A percentile compares a stretch with the other conserved stretches of the same genome.
Evolutionary conservation across 2,888 invertebrate species (phyloP).

Genomic region (Rhingia campestris): DNA sequence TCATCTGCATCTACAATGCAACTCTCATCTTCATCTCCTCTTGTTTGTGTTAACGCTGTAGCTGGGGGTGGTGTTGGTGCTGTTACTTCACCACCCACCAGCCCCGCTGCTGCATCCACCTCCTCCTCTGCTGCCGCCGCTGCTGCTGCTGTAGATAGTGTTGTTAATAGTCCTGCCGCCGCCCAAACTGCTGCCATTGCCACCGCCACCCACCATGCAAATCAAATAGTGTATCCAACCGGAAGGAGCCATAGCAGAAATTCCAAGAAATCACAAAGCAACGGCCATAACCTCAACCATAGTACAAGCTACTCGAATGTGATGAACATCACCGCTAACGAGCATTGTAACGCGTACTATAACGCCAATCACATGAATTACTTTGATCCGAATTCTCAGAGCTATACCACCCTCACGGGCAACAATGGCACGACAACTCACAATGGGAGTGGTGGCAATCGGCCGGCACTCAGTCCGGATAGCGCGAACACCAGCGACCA

Average conservation of each 20-base stretch:
- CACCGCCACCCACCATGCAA: slow-evolving; percentile 49
- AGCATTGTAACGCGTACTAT: slow-evolving; percentile 63
- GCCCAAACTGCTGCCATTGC: slow-evolving; percentile 57
- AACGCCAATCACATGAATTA: slow-evolving; percentile 56
- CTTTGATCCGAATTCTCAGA: slow-evolving; percentile 54
- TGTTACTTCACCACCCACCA: slow-evolving; percentile 63
- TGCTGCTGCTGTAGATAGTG: slow-evolving; percentile 39
- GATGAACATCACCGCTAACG: slow-evolving; percentile 69
- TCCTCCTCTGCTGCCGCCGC: slow-evolving; percentile 25
- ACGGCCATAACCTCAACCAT: slow-evolving; percentile 57
- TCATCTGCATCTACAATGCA: slow-evolving; percentile 60
- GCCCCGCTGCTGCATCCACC: slow-evolving; percentile 65
- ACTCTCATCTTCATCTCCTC: slow-evolving; percentile 63
- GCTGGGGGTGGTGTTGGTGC: slow-evolving; percentile 58
- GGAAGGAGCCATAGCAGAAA: slow-evolving; percentile 34
- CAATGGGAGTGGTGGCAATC: slow-evolving; percentile 75
- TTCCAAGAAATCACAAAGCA: slow-evolving; percentile 43
- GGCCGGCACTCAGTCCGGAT: slow-evolving; percentile 75
- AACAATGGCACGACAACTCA: slow-evolving; percentile 42
- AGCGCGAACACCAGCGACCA: slow-evolving; percentile 75
- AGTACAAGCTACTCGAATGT: slow-evolving; percentile 65
- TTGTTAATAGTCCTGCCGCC: slow-evolving; percentile 49
- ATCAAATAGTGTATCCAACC: slow-evolving; percentile 20
- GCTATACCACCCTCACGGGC: slow-evolving; percentile 22
- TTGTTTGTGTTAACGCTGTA: slow-evolving; percentile 60